Evolutionary conservation across 2,797 vertebrate species (phyloP), one percentile per base, ranked within the genome.

Genomic region (Neomorphus geoffroyi): DNA sequence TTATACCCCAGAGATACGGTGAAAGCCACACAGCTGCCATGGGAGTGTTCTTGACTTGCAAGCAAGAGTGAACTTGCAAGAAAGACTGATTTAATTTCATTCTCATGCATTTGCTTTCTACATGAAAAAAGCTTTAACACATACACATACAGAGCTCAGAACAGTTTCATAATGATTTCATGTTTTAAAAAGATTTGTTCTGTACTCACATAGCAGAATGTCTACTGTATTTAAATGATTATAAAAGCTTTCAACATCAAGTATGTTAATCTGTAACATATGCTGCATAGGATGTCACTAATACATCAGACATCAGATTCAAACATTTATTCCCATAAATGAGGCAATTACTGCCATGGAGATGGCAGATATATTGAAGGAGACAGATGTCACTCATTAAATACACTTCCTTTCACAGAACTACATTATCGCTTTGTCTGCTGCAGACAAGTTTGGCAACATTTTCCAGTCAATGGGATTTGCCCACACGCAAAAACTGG

Each of bases 271-370:
- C 41, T 39, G 15, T 43, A 95, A 73, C 69, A 83, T 33, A 67
- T 2, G 0, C 32, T 57, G 56, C 1, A 5, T 54, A 72, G 80
- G 48, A 73, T 80, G 71, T 83, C 84, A 86, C 32, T 57, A 32
- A 79, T 65, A 67, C 28, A 80, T 80, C 51, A 92, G 54, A 84
- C 56, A 73, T 56, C 24, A 81, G 39, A 92, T 53, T 77, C 32
- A 94, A 94, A 91, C 30, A 54, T 61, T 94, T 67, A 26, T 89
- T 72, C 86, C 72, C 32, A 74, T 33, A 78, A 81, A 77, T 66
- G 39, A 75, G 51, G 56, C 41, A 79, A 72, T 73, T 92, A 82
- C 45, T 85, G 41, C 41, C 41, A 41, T 27, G 28, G 66, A 92
- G 35, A 69, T 81, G 41, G 58, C 22, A 62, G 79, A 87, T 58